Evolutionary conservation across 2,888 invertebrate species (phyloP), one percentile per base, ranked within the genome.

Genomic region (Empis stercorea): DNA sequence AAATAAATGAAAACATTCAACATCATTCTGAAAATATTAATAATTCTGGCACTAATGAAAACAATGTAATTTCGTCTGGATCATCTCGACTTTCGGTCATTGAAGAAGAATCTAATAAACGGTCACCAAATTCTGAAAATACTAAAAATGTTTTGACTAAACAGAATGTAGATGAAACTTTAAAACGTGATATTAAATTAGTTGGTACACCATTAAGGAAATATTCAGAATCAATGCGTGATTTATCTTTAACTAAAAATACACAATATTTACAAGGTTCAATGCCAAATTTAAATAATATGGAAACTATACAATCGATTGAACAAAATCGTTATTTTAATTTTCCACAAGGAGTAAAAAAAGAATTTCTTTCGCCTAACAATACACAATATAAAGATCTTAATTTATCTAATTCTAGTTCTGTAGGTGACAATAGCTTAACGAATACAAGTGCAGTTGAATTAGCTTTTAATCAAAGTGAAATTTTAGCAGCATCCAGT

Each of bases 401-500:
- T 0, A 58, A 63, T 32, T 56, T 53, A 30, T 59, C 61, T 1
- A 58, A 54, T 47, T 49, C 51, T 41, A 45, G 30, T 17, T 32
- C 9, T 10, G 23, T 13, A 10, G 51, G 51, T 46, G 13, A 34
- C 13, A 34, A 3, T 13, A 63, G 61, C 10, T 52, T 59, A 14
- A 53, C 51, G 1, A 66, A 65, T 48, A 48, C 57, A 2, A 63
- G 63, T 7, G 56, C 57, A 5, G 52, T 50, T 0, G 68, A 69
- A 40, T 44, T 61, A 13, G 42, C 57, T 0, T 70, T 70, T 41
- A 61, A 64, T 45, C 65, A 68, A n/a, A 59, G 58, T 43, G 70
- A 70, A 52, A 70, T 69, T 42, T 53, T 66, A 10, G 70, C 70
- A 1, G 68, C 68, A 53, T 69, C 70, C 0, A 70, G 70, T 54